Evolutionary conservation across 2,888 invertebrate genomes (phyloP), one percentile per base, ranked within the genome.

Genomic region (Heliconius cydno): DNA sequence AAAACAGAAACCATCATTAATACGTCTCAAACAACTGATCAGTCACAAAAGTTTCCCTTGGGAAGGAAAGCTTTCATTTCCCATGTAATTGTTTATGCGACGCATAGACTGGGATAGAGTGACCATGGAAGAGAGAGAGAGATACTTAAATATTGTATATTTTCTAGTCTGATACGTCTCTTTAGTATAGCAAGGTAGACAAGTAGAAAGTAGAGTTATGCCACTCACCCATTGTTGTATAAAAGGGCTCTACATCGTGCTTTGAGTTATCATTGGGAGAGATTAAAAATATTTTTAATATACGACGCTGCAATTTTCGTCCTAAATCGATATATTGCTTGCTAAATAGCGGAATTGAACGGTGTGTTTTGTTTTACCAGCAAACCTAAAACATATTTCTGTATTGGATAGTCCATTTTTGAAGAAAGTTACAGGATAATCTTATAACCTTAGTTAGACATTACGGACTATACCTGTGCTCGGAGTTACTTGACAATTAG

Each of bases 41-140:
- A 92, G 88, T 91, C 91, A 92, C 91, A 89, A 90, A 90, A 87
- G 84, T 86, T 87, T 92, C 92, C 92, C 92, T 82, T 86, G 90
- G 93, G 93, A 92, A 87, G 85, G 82, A 85, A 85, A 85, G 88
- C 89, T 91, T 90, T 90, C 88, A 87, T 90, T 89, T 88, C 88
- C 87, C 87, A 87, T 92, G 89, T 90, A 88, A 92, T 93, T 94
- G 92, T 93, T 93, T 92, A 91, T 90, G 90, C 88, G 89, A 88
- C 86, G 86, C 89, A 86, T 90, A 89, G 89, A 90, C 90, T 73
- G 85, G 82, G 73, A 82, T 88, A 88, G 82, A 85, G 87, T 87
- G 87, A 83, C 88, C 25, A 73, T 7, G n/a, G 38, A 30, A 15
- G 15, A 15, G 15, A 13, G 2, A 15, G 15, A 73, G 3, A n/a